Base-by-base conservation (phyloP, 2,797 vertebrate genomes). In the Rhinogobio ventralis region DNA sequence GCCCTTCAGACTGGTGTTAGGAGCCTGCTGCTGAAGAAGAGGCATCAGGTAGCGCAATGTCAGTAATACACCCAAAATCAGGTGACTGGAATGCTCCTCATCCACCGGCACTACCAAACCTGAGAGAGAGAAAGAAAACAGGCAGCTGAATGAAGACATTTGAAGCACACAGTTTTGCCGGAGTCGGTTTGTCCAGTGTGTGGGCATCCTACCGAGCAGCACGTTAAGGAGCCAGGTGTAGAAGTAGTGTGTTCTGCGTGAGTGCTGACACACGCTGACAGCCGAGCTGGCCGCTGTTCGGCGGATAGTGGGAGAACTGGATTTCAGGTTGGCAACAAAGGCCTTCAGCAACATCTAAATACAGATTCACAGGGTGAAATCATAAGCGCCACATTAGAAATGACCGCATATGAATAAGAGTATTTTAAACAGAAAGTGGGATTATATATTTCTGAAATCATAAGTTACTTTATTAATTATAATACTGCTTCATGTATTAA, bases 221-320 rank as follows among this genome's bases (percentile, higher is more conserved):
- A 99, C 96, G 67, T 96, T 97, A 57, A 99, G 94, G n/a, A 99
- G 93, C 98, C 98, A 99, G 72, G 96, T 98, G 93, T 99, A 99
- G 89, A 99, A 99, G 91, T 97, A 97, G 86, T 97, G 98, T 0
- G 92, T 92, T 88, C 98, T 96, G 88, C 98, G 93, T 0, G 97
- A 98, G 93, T 98, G 96, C 71, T 98, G 98, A 90, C 98, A 99
- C 90, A 99, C 93, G 84, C 95, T 96, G 71, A 98, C 98, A 0
- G 96, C 96, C 0, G 96, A 96, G 90, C 96, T 95, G 62, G 98
- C 98, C 0, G 98, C 98, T 0, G 98, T 99, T 28, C 98, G 95
- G 60, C 98, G 95, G 82, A 98, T 97, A 30, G 98, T 97, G 4
- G 98, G 96, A 9, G 98, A 99, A 87, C 93, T 95, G 74, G 96